Conservation (phyloP, 2,888 invertebrate species). For the Agriopis leucophaearia region DNA sequence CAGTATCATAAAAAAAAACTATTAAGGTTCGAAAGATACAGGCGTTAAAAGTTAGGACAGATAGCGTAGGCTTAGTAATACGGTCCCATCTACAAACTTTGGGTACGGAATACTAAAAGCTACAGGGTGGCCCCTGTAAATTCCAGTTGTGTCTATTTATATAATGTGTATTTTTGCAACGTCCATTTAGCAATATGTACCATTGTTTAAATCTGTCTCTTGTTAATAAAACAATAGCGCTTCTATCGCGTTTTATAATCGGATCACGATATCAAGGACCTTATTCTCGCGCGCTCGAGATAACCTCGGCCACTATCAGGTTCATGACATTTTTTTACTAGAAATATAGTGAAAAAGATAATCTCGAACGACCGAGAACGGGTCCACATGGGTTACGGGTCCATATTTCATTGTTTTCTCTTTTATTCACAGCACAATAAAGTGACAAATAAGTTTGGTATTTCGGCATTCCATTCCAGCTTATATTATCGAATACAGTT, state of each 20-base stretch:
- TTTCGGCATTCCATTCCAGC: neutral
- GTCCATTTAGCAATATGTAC: slow-evolving; percentile 13
- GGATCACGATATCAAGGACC: slow-evolving; percentile 19
- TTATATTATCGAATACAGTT: too few species aligned
- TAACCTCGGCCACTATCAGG: neutral
- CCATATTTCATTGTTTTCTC: slow-evolving; percentile 29
- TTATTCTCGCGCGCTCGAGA: neutral
- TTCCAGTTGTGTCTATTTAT: neutral
- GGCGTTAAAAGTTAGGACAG: too few species aligned
- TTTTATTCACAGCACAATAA: slow-evolving; percentile 14
- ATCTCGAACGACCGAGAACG: neutral
- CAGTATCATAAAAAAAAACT: too few species aligned
- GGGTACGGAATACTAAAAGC: too few species aligned
- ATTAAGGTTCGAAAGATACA: too few species aligned
- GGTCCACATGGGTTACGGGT: neutral
- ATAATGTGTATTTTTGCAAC: slow-evolving; percentile 17
- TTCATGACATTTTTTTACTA: neutral
- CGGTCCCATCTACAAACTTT: too few species aligned
- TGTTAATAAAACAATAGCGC: slow-evolving; percentile 33
- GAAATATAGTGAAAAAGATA: neutral
- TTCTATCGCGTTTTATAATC: slow-evolving; percentile 28
- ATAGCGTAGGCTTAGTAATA: too few species aligned
- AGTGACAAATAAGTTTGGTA: neutral
- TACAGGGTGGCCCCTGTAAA: neutral
- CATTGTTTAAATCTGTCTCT: slow-evolving; percentile 26